phyloP scores from a whole-genome alignment of 2,888 invertebrate genomes.

The Leuctra nigra region DNA sequence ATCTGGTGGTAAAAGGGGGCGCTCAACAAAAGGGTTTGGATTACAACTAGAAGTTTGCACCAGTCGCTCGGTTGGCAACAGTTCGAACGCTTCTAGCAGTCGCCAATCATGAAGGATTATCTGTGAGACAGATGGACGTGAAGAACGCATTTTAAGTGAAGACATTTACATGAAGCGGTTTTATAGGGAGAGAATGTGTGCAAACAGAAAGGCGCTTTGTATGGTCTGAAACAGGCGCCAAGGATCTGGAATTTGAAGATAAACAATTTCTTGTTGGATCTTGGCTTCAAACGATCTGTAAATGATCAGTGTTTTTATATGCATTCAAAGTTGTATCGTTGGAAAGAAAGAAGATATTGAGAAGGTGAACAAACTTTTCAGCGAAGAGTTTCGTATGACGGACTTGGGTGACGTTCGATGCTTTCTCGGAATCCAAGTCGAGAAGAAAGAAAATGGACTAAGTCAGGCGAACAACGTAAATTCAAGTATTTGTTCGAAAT shows the following conservation, averaged over 20 bases:
- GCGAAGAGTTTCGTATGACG: too few relatives aligned
- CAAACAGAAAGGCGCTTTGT: conserved; percentile 7
- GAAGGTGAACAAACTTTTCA: too few relatives aligned
- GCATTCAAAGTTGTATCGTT: too few relatives aligned
- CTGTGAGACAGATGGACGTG: conserved; percentile 32
- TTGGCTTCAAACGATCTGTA: neutral
- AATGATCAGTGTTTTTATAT: neutral
- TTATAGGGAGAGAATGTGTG: conserved; percentile 1
- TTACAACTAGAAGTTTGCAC: conserved; percentile 23
- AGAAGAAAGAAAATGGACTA: too few relatives aligned
- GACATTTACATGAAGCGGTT: conserved; percentile 31
- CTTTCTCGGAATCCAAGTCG: too few relatives aligned
- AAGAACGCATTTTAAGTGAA: conserved; percentile 32
- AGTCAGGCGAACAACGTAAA: too few relatives aligned
- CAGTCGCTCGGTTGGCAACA: conserved; percentile 22
- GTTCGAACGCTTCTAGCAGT: conserved; percentile 19
- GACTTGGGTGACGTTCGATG: too few relatives aligned
- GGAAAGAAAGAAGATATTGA: too few relatives aligned
- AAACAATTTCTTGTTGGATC: conserved; percentile 7
- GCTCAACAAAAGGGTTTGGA: conserved; percentile 1
- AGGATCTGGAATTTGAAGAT: conserved; percentile 14
- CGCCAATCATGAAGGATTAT: neutral
- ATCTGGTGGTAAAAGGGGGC: neutral
- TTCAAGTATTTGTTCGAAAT: too few relatives aligned
- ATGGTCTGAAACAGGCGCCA: conserved; percentile 23